Base-by-base conservation (phyloP, 2,888 invertebrate genomes). In the Acholoe squamosa region DNA sequence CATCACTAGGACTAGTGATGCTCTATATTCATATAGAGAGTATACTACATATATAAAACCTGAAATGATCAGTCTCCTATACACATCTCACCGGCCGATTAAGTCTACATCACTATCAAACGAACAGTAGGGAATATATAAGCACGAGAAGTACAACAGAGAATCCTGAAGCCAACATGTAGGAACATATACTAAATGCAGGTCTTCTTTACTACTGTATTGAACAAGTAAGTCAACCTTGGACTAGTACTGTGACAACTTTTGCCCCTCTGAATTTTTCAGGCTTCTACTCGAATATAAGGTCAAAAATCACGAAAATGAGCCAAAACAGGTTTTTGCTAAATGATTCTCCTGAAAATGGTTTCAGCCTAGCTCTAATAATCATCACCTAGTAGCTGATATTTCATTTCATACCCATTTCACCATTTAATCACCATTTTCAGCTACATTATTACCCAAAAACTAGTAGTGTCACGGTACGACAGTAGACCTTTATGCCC, bases 111-210 rank as follows among this genome's bases (percentile, higher is more conserved):
- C n/a, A 12, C 19, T 61, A 61, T 61, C 61, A 19, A 61, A 19
- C 61, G 19, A 61, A 3, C 22, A 7, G 19, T n/a, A 61, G 19
- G 14, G n/a, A 61, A 61, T 61, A 61, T 61, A 61, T n/a, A n/a
- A n/a, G n/a, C 22, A 61, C 61, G 19, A 19, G 61, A 3, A 61
- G 12, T 12, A 61, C 61, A 61, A 3, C 19, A 14, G 61, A 61
- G 61, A 43, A 43, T 61, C n/a, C 5, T 61, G 61, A 61, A n/a
- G 61, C 61, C 19, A 61, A 61, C n/a, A 61, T 61, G 19, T 61
- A 61, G 61, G 61, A 61, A 61, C 61, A 61, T n/a, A 61, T n/a
- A 61, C 19, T n/a, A 61, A 61, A 61, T 61, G 61, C 61, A 7
- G n/a, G 1, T 61, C 61, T 61, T n/a, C 61, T 7, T 7, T n/a